phyloP scores from a whole-genome alignment of 2,113 vertebrate species.

The Mustela nigripes region DNA sequence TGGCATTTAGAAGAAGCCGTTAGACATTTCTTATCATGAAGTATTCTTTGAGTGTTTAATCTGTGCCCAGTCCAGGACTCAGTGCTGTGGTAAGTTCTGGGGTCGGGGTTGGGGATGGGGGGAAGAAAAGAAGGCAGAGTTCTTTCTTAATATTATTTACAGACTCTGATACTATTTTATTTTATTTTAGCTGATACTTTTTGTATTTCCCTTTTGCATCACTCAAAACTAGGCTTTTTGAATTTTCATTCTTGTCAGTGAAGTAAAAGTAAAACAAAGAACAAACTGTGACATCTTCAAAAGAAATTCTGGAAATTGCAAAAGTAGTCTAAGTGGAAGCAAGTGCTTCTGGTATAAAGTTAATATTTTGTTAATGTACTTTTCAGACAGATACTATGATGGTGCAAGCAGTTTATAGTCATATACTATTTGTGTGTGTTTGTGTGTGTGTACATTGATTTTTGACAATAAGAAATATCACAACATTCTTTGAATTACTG shows the following conservation, averaged over 20 bases:
- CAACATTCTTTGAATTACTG: not conserved
- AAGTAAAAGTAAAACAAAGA: not conserved
- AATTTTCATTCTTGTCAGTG: not conserved
- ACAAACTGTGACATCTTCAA: not conserved
- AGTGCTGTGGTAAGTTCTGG: not conserved
- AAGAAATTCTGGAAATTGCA: not conserved
- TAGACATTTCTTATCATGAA: not conserved
- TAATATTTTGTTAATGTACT: not conserved
- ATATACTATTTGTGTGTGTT: accelerated
- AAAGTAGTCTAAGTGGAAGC: not conserved
- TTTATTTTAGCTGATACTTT: not conserved
- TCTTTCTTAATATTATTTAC: not conserved
- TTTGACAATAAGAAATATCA: not conserved
- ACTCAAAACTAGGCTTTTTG: not conserved
- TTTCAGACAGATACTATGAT: not conserved
- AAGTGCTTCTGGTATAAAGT: not conserved
- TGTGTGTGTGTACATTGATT: not conserved
- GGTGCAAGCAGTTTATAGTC: not conserved
- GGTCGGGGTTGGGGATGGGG: accelerated
- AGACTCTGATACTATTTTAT: not conserved
- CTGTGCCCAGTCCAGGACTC: not conserved
- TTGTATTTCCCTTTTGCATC: not conserved
- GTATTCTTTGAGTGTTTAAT: not conserved
- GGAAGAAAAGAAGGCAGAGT: not conserved
- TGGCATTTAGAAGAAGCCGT: slow-evolving; percentile 71